phyloP scores from a whole-genome alignment of 2,888 invertebrate genomes.

The Lasioglossum marginatum region DNA sequence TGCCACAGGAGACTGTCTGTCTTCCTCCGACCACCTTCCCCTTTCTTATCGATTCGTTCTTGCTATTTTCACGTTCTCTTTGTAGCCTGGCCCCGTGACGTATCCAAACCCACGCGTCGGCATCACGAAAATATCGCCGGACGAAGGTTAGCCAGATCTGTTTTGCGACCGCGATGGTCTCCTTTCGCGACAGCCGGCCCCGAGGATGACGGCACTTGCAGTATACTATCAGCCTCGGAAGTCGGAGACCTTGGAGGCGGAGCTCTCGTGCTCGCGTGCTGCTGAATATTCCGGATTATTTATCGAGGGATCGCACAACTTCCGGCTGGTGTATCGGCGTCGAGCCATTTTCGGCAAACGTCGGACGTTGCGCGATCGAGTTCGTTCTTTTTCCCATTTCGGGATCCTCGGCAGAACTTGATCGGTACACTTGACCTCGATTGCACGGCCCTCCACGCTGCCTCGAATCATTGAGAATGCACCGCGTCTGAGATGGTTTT shows the following conservation, averaged over 20 bases:
- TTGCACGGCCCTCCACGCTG: not conserved
- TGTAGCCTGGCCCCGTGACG: not conserved
- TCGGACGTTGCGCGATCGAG: slow-evolving; percentile 11
- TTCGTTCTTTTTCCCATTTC: slow-evolving; percentile 17
- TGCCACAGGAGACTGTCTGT: slow-evolving; percentile 63
- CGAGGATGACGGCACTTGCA: slow-evolving; percentile 34
- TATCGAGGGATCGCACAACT: slow-evolving; percentile 26
- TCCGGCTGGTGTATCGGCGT: slow-evolving; percentile 30
- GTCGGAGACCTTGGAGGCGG: slow-evolving; percentile 18
- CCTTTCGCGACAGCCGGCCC: slow-evolving; percentile 11
- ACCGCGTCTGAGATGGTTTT: not conserved
- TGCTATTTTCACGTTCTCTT: not conserved
- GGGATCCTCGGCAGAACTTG: not conserved
- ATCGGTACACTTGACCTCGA: not conserved
- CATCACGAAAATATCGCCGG: slow-evolving; percentile 51
- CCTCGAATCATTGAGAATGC: not conserved
- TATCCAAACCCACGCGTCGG: slow-evolving; percentile 39
- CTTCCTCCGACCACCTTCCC: slow-evolving; percentile 5
- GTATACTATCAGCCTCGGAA: slow-evolving; percentile 30
- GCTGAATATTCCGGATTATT: slow-evolving; percentile 33
- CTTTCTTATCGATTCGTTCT: slow-evolving; percentile 20
- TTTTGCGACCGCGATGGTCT: slow-evolving; percentile 50
- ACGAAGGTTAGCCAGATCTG: slow-evolving; percentile 52
- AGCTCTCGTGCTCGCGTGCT: not conserved
- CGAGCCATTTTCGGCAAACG: slow-evolving; percentile 37